Percentiles rank a stretch among this genome's conserved stretches.
These are phyloP conservation scores for Brienomyrus brachyistius DNA, from an alignment of 2,113 vertebrate genomes.

Conservation along the genomic window DNA sequence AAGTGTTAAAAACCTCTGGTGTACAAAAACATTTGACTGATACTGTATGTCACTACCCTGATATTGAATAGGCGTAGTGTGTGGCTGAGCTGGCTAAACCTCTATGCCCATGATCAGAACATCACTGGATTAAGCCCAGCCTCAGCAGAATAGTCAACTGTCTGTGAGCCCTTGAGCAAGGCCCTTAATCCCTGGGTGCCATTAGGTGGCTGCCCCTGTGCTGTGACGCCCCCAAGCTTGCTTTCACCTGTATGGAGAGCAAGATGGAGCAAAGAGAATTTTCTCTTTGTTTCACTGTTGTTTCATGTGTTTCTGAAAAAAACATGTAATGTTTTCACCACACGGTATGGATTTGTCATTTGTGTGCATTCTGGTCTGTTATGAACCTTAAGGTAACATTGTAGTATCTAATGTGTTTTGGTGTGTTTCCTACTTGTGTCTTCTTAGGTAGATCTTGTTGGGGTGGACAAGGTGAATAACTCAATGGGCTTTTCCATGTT, in stretches of 20 bases:
- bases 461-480: conserved; percentile 66
- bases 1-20: too few relatives aligned
- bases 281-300: background rate
- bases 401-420: background rate
- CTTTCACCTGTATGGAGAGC: background rate
- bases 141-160: background rate
- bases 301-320: background rate
- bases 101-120: background rate
- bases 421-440: conserved; percentile 4
- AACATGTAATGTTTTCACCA: background rate
- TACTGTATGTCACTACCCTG: background rate
- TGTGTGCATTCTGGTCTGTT: background rate
- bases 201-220: background rate
- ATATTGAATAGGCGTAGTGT: background rate
- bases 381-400: background rate
- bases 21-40: too few relatives aligned
- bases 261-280: background rate
- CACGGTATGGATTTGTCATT: background rate
- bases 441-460: conserved; percentile 77
- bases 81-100: background rate
- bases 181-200: background rate
- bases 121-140: background rate
- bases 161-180: background rate
- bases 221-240: background rate
- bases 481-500: conserved; percentile 81